These are phyloP conservation scores for Adela reaumurella DNA, from an alignment of 2,888 invertebrate species.

Conservation along the genomic window DNA sequence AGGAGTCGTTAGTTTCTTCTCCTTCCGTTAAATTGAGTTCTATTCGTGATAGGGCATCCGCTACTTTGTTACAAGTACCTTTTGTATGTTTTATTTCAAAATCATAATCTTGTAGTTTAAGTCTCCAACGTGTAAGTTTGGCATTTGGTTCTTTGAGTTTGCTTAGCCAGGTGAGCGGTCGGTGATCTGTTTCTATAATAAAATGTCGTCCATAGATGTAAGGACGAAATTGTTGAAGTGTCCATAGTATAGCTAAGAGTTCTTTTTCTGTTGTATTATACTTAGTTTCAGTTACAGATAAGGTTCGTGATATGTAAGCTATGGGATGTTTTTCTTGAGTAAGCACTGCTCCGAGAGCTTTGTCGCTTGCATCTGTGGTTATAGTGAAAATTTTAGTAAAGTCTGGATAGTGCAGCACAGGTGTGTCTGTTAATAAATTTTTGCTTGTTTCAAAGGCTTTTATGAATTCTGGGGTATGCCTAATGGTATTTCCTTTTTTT, in stretches of 20 bases:
- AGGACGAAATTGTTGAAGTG: not conserved
- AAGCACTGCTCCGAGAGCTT: slow-evolving; percentile 8
- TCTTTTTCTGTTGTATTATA: slow-evolving; percentile 1
- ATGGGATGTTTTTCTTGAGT: slow-evolving; percentile 6
- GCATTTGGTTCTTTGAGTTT: slow-evolving; percentile 2
- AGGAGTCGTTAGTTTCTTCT: no score
- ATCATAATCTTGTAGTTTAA: slow-evolving; percentile 1
- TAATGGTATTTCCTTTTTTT: no score
- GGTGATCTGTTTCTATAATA: slow-evolving; percentile 1
- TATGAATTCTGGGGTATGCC: no score
- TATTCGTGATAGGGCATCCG: not conserved
- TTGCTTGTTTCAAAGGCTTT: slow-evolving; percentile 6
- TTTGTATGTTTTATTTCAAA: not conserved
- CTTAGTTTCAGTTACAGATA: not conserved
- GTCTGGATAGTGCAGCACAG: not conserved
- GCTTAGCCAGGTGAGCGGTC: not conserved
- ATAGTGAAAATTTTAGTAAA: slow-evolving; percentile 7
- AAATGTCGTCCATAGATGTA: slow-evolving; percentile 1
- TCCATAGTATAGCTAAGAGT: not conserved
- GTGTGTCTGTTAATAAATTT: not conserved
- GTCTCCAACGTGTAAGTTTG: slow-evolving; percentile 1
- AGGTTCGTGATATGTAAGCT: not conserved
- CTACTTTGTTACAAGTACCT: not conserved
- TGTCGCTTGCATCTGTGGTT: slow-evolving; percentile 9
- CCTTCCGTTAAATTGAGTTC: not conserved